A percentile compares a stretch with the other conserved stretches of the same genome.
phyloP scores from a whole-genome alignment of 2,888 invertebrate species.

The Cantharis nigra region DNA sequence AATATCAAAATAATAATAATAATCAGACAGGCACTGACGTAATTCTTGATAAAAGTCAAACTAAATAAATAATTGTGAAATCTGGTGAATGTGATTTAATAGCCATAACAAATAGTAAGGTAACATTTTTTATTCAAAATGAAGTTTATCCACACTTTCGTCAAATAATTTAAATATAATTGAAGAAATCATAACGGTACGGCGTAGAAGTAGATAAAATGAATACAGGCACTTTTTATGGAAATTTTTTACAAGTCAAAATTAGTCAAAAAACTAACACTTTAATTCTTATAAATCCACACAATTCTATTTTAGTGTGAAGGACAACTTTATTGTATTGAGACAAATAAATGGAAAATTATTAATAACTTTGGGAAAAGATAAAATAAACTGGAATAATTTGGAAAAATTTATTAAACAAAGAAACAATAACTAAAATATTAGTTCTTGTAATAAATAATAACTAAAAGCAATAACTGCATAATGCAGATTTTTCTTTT shows the following conservation, averaged over 20 bases:
- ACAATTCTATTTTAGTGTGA: background rate
- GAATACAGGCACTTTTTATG: background rate
- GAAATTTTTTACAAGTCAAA: background rate
- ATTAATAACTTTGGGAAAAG: background rate
- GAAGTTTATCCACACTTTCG: background rate
- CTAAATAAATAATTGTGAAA: background rate
- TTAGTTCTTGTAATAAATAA: background rate
- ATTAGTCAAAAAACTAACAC: background rate
- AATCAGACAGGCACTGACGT: background rate
- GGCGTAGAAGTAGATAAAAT: background rate
- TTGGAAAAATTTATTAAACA: background rate
- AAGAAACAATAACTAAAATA: background rate
- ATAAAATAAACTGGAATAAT: background rate
- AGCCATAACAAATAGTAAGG: background rate
- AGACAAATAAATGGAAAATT: background rate
- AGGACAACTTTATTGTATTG: background rate
- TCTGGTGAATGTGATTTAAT: background rate
- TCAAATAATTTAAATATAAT: background rate
- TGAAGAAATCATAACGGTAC: background rate
- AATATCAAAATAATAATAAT: background rate
- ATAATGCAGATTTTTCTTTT: background rate
- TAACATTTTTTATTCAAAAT: background rate
- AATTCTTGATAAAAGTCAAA: background rate
- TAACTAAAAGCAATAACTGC: background rate
- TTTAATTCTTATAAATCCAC: background rate